Evolutionary conservation across 2,888 invertebrate genomes (phyloP), one percentile per base, ranked within the genome.

Genomic region (Leptarthrus brevirostris): DNA sequence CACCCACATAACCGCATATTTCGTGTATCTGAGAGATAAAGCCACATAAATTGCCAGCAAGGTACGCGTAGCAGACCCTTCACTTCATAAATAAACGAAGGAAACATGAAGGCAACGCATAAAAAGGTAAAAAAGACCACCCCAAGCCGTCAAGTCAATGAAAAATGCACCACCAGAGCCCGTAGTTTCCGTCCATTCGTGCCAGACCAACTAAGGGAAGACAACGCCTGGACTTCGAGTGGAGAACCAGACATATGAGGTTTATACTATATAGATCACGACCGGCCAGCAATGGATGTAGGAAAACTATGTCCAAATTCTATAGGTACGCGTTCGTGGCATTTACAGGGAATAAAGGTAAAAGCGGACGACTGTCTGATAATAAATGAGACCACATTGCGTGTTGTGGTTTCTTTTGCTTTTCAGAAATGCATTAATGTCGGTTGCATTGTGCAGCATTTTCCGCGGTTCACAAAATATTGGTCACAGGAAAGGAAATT

Each of bases 331-430:
- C 47, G 64, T 44, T 66, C 47, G 40, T 34, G 30, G 47, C 26
- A 14, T 40, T n/a, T 14, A 24, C 52, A 34, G 64, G 64, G 44
- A 66, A 47, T 5, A 66, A 24, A 40, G 22, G 18, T 52, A 52
- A 52, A 22, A 47, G 64, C 47, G 18, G 40, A 47, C 44, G 47
- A 24, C 44, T 44, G 47, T 66, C 64, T 66, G 64, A 47, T 66
- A 47, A 18, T 22, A 47, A 61, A 66, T 47, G 64, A 14, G 64
- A 66, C 64, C 64, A 47, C 64, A 66, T 66, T 66, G 64, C 64
- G 47, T 66, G 64, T 22, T 24, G 64, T 14, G 64, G 64, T 66
- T 66, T 66, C 47, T 24, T 24, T 52, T 20, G 12, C 5, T 12
- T 16, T 10, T 34, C 58, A 40, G 12, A 34, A 18, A 58, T 58